Conservation (phyloP, 2,888 invertebrate genomes). For the Parnassius orleans region DNA sequence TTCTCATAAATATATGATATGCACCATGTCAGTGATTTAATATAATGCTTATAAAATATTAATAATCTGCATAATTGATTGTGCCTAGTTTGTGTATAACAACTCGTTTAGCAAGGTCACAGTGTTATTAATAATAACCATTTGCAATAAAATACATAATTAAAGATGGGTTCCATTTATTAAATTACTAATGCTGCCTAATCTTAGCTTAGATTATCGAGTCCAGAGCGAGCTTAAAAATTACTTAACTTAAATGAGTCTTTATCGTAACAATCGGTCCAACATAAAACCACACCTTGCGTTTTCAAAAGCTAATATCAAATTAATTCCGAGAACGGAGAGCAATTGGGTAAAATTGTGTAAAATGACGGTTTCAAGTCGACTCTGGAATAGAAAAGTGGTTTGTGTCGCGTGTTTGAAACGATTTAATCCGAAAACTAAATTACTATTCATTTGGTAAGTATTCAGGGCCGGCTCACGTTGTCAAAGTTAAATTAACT, state of each 20-base stretch:
- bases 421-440: conserved; percentile 78
- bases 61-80: too few relatives aligned
- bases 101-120: too few relatives aligned
- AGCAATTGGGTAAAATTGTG: conserved; percentile 80
- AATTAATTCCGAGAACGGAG: conserved; percentile 78
- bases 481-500: conserved; percentile 69
- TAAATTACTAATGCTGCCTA: conserved; percentile 46
- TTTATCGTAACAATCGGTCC: conserved; percentile 70
- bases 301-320: conserved; percentile 80
- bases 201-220: conserved; percentile 61
- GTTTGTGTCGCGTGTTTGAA: conserved; percentile 78
- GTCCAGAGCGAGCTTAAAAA: conserved; percentile 50
- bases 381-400: conserved; percentile 78
- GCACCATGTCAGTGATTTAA: too few relatives aligned
- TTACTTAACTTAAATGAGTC: conserved; percentile 56
- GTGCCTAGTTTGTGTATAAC: too few relatives aligned
- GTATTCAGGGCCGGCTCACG: conserved; percentile 66
- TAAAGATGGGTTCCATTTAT: conserved; percentile 34
- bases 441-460: conserved; percentile 80
- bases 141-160: background rate
- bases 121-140: background rate
- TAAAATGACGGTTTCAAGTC: conserved; percentile 78
- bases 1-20: too few relatives aligned
- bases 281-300: conserved; percentile 76
- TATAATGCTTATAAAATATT: too few relatives aligned